Base-by-base conservation (phyloP, 2,888 invertebrate genomes). In the Cotesia congregata region DNA sequence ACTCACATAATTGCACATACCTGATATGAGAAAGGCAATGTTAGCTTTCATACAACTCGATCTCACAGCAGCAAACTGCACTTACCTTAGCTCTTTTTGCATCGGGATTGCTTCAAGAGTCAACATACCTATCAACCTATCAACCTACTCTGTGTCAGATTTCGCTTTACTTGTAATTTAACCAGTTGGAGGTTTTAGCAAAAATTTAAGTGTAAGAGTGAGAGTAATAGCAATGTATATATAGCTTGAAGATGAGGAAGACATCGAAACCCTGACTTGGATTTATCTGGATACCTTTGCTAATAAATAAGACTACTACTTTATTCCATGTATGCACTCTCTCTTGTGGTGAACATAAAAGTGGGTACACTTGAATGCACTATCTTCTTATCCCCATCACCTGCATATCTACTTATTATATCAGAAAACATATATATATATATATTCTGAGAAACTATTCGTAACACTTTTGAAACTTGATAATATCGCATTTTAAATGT, bases 121-220 rank as follows among this genome's bases (percentile, higher is more conserved):
- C 72, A 65, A 64, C 72, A 65, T 72, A 72, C 50, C 72, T 64
- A 72, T 50, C 65, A 72, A 72, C 72, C 64, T 72, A 72, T 41
- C 72, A 72, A 72, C 72, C 72, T 72, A 72, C 65, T 72, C 17
- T 65, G 50, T 72, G 9, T 50, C 67, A 38, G 39, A 20, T 72
- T 62, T 60, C 62, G 38, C 71, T 60, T 62, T 12, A 70, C 6
- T 41, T 17, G 50, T 38, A 50, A 59, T 20, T 41, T n/a, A 6
- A 12, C 9, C 1, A 12, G 50, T 12, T 4, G 9, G 50, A 50
- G 12, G 50, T 50, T 50, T 50, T 50, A 50, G 30, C 30, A 30
- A 30, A 30, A 30, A 30, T 30, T 30, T 2, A 30, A 30, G 41
- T 41, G 7, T 40, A 41, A 68, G 67, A 67, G 67, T 15, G 15